These are phyloP conservation scores for Archips crataeganus DNA, from an alignment of 2,888 invertebrate species.

Conservation along the genomic window DNA sequence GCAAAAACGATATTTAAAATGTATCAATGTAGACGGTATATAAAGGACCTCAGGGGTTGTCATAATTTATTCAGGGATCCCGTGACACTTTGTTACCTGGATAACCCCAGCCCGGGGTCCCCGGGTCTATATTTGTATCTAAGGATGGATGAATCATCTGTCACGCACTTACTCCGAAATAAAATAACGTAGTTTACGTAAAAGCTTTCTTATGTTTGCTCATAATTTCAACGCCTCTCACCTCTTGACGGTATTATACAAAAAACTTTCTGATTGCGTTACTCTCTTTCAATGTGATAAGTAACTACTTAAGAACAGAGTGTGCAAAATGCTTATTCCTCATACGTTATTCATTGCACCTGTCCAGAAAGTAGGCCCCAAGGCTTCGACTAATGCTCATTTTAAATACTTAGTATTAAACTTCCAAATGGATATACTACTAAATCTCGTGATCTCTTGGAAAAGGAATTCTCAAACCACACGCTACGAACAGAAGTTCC, in stretches of 20 bases:
- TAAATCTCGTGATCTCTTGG: too few species aligned
- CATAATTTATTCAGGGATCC: constrained; percentile 29
- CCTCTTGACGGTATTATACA: neutral
- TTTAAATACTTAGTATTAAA: too few species aligned
- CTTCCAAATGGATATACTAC: too few species aligned
- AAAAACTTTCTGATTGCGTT: neutral
- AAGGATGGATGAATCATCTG: neutral
- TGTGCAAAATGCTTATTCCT: too few species aligned
- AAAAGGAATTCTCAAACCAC: too few species aligned
- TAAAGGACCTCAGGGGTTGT: constrained; percentile 4
- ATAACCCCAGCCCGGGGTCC: neutral
- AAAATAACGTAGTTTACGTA: constrained; percentile 2
- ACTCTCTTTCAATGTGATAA: neutral
- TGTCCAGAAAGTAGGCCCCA: too few species aligned
- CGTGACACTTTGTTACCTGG: constrained; percentile 14
- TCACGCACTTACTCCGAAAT: neutral
- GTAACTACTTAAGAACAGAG: too few species aligned
- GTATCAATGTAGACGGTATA: neutral
- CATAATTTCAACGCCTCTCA: constrained; percentile 1
- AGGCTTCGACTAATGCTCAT: too few species aligned
- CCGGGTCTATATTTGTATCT: neutral
- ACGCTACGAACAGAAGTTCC: too few species aligned
- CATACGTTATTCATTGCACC: too few species aligned
- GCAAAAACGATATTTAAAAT: neutral
- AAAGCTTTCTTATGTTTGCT: constrained; percentile 1